phyloP scores from a whole-genome alignment of 2,888 invertebrate species.

The Drosophila histrio region DNA sequence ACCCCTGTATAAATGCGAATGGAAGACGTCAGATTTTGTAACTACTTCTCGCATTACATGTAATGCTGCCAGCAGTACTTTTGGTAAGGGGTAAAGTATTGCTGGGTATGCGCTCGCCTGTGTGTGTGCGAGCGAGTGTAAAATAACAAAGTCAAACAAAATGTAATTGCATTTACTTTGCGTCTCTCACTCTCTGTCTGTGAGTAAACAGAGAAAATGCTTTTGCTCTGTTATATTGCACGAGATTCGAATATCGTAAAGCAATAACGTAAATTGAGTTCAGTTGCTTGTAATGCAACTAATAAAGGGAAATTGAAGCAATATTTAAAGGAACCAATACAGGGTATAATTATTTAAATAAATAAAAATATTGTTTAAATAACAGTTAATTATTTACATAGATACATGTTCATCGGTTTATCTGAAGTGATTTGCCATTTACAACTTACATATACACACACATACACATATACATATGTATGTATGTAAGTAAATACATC shows the following conservation, averaged over 20 bases:
- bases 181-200: conserved; percentile 24
- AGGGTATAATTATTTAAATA: too few species aligned
- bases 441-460: background rate
- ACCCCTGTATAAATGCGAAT: too few species aligned
- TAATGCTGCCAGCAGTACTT: too few species aligned
- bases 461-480: background rate
- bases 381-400: too few species aligned
- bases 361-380: too few species aligned
- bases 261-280: conserved; percentile 28
- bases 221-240: conserved; percentile 28
- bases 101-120: background rate
- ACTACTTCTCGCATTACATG: too few species aligned
- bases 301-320: background rate
- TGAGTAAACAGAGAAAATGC: conserved; percentile 38
- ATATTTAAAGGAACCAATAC: too few species aligned
- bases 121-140: conserved; percentile 24
- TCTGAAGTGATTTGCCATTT: conserved; percentile 28
- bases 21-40: too few species aligned
- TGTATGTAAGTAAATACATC: background rate
- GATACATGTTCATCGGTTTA: conserved; percentile 33
- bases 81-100: too few species aligned
- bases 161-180: conserved; percentile 50
- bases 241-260: conserved; percentile 32
- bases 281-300: too few species aligned
- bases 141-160: conserved; percentile 51